A percentile compares a stretch with the other conserved stretches of the same genome.
phyloP scores from a whole-genome alignment of 2,113 vertebrate genomes.

The Pomatorhinus ruficollis region DNA sequence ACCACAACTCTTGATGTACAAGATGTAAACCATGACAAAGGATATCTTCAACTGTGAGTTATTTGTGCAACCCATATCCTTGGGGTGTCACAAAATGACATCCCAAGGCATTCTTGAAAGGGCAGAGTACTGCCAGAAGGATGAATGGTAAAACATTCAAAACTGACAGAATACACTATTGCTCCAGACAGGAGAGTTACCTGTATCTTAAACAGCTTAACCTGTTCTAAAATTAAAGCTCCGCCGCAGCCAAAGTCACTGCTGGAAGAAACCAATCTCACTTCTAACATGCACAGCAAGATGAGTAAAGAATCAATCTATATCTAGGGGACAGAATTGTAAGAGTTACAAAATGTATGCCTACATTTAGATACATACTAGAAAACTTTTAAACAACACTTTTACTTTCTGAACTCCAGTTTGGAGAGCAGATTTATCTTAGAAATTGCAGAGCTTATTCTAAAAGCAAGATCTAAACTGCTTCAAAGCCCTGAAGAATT shows the following conservation, averaged over 20 bases:
- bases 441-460: background rate
- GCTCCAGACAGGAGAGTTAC: background rate
- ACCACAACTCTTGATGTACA: background rate
- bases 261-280: background rate
- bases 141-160: background rate
- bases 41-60: background rate
- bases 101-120: background rate
- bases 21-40: background rate
- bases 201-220: background rate
- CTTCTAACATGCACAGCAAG: background rate
- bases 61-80: background rate
- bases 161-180: background rate
- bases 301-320: background rate
- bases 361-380: background rate
- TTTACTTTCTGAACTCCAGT: background rate
- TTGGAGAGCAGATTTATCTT: background rate
- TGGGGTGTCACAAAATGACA: background rate
- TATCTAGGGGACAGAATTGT: too few species aligned
- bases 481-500: background rate
- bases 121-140: background rate
- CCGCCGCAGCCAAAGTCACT: accelerated
- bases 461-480: background rate
- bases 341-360: background rate
- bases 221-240: background rate
- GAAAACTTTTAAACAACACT: background rate